Conservation (phyloP, 2,888 invertebrate species). For the Amitus sp. region DNA sequence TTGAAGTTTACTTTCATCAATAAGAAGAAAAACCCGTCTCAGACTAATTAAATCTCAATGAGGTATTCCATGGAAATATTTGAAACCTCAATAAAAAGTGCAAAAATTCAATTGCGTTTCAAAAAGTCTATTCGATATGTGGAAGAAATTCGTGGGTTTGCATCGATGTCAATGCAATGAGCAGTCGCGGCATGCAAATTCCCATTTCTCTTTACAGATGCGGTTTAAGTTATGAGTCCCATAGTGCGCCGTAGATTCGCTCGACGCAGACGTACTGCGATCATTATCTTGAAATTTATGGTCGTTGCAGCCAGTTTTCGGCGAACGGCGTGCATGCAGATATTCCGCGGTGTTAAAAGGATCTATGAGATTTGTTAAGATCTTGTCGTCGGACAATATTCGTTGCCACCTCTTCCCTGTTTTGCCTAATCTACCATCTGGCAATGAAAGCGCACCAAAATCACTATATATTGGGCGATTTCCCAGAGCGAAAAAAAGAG, state of each 20-base stretch:
- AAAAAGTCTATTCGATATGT: not conserved
- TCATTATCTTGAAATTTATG: slow-evolving; percentile 65
- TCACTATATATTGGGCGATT: no score
- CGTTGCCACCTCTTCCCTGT: slow-evolving; percentile 33
- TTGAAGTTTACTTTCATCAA: no score
- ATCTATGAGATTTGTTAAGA: slow-evolving; percentile 42
- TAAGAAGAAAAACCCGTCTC: no score
- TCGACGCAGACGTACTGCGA: slow-evolving; percentile 65
- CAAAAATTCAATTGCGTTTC: no score
- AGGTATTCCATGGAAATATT: no score
- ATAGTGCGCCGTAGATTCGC: slow-evolving; percentile 63
- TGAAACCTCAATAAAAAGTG: no score
- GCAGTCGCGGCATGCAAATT: slow-evolving; percentile 34
- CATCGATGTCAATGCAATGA: slow-evolving; percentile 29
- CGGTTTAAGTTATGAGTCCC: slow-evolving; percentile 63
- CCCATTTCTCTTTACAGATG: slow-evolving; percentile 48
- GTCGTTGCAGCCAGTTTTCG: slow-evolving; percentile 43
- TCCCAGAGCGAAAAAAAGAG: no score
- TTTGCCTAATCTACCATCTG: slow-evolving; percentile 17
- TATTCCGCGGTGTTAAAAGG: slow-evolving; percentile 52
- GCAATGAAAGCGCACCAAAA: no score
- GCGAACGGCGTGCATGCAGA: slow-evolving; percentile 42
- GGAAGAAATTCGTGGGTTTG: slow-evolving; percentile 23
- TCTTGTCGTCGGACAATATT: slow-evolving; percentile 30
- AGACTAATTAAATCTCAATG: no score